A percentile compares a stretch with the other conserved stretches of the same genome.
Conservation (phyloP, 2,888 invertebrate genomes). For the Neuroscelio doddi region DNA sequence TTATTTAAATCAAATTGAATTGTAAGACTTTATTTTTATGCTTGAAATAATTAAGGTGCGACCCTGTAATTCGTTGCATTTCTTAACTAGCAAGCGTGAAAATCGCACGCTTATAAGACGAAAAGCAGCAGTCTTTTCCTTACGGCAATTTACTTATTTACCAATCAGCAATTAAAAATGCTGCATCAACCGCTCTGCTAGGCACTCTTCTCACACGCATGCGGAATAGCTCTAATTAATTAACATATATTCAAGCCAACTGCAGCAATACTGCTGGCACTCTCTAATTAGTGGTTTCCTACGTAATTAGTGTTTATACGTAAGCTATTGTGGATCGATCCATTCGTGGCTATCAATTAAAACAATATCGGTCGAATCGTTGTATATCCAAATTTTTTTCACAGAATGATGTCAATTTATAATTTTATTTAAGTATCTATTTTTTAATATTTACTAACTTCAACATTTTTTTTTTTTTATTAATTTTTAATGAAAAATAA, state of each 20-base stretch:
- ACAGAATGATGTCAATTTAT: neutral
- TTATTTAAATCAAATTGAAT: too few species aligned
- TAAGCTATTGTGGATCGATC: constrained; percentile 42
- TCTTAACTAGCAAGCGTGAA: constrained; percentile 45
- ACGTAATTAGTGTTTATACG: constrained; percentile 68
- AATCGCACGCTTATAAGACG: constrained; percentile 34
- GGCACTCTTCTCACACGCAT: constrained; percentile 41
- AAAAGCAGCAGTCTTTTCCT: constrained; percentile 48
- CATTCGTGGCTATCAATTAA: constrained; percentile 44
- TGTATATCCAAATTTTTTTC: too few species aligned
- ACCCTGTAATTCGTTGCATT: constrained; percentile 17
- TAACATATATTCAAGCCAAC: constrained; percentile 66
- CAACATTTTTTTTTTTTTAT: too few species aligned
- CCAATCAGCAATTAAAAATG: constrained; percentile 66
- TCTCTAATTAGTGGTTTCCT: constrained; percentile 69
- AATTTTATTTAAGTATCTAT: too few species aligned
- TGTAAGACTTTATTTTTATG: too few species aligned
- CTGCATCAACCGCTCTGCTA: constrained; percentile 41
- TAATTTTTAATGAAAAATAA: too few species aligned
- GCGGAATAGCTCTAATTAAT: constrained; percentile 70
- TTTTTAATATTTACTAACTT: too few species aligned
- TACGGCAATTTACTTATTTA: constrained; percentile 65
- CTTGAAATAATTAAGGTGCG: constrained; percentile 1
- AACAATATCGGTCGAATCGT: constrained; percentile 41
- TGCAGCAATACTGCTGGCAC: constrained; percentile 51